These are phyloP conservation scores for Oscheius sp. DNA, from an alignment of 1,140 invertebrate genomes.

Conservation along the genomic window DNA sequence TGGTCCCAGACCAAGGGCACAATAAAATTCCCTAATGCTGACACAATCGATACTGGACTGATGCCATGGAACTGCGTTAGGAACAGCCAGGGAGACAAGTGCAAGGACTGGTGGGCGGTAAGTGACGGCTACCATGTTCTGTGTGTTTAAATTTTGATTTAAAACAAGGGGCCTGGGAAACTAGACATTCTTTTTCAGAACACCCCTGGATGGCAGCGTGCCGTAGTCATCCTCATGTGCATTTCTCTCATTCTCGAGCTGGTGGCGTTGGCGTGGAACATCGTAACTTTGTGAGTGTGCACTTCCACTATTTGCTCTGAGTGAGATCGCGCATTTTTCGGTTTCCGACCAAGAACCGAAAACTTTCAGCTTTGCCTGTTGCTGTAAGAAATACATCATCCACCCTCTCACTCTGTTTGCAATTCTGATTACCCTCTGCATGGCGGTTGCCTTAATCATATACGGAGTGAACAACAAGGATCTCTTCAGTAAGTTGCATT, in stretches of 20 bases:
- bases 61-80: constrained; percentile 28
- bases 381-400: constrained; percentile 35
- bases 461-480: constrained; percentile 12
- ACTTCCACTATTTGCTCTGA: not conserved
- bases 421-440: constrained; percentile 12
- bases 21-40: not conserved
- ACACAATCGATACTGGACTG: not conserved
- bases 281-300: constrained; percentile 20
- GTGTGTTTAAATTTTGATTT: not conserved
- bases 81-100: not conserved
- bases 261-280: constrained; percentile 13
- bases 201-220: constrained; percentile 14
- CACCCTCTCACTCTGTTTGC: constrained; percentile 29
- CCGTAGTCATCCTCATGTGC: constrained; percentile 19
- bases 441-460: constrained; percentile 9
- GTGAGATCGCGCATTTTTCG: not conserved
- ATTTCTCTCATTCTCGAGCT: constrained; percentile 13
- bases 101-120: constrained; percentile 31
- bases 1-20: not conserved
- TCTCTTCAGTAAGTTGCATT: not conserved
- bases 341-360: not conserved
- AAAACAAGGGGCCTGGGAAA: not conserved
- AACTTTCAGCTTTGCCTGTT: constrained; percentile 30
- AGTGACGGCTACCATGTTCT: no score
- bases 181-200: not conserved